Percentiles rank a stretch among this genome's conserved stretches.
Conservation (phyloP, 2,888 invertebrate species). For the Polyommatus iphigenia region DNA sequence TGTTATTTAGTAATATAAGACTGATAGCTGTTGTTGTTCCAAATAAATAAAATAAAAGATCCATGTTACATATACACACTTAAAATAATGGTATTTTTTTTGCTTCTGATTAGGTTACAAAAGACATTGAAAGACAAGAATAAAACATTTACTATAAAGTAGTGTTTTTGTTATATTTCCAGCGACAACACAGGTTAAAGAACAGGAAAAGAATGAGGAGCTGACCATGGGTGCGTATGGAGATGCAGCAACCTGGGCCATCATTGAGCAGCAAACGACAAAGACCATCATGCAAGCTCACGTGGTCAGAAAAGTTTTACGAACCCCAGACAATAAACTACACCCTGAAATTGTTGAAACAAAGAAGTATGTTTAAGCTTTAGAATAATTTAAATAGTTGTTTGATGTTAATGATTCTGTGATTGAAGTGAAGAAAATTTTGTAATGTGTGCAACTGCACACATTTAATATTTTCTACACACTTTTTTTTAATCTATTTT, state of each 20-base stretch:
- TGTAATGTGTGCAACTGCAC: no score
- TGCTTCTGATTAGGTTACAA: no score
- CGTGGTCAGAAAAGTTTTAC: slow-evolving; percentile 53
- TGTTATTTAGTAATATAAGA: no score
- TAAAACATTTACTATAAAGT: neutral
- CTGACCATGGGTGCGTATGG: slow-evolving; percentile 50
- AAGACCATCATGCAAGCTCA: slow-evolving; percentile 56
- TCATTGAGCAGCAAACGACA: slow-evolving; percentile 56
- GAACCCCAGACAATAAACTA: slow-evolving; percentile 47
- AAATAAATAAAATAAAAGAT: no score
- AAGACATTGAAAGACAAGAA: no score
- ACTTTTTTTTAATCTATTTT: no score
- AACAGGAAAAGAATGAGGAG: slow-evolving; percentile 44
- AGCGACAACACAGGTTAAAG: slow-evolving; percentile 50
- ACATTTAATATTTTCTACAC: no score
- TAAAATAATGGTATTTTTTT: no score
- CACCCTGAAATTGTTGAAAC: slow-evolving; percentile 52
- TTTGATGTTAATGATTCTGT: no score
- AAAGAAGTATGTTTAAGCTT: slow-evolving; percentile 55
- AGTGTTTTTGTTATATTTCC: neutral
- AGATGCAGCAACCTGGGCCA: slow-evolving; percentile 50
- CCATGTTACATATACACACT: neutral
- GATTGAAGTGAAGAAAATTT: no score
- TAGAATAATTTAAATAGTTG: neutral
- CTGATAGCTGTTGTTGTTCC: no score